Percentiles rank a stretch among this genome's conserved stretches.
Conservation (phyloP, 2,888 invertebrate species). For the Spicauda simplicius region DNA sequence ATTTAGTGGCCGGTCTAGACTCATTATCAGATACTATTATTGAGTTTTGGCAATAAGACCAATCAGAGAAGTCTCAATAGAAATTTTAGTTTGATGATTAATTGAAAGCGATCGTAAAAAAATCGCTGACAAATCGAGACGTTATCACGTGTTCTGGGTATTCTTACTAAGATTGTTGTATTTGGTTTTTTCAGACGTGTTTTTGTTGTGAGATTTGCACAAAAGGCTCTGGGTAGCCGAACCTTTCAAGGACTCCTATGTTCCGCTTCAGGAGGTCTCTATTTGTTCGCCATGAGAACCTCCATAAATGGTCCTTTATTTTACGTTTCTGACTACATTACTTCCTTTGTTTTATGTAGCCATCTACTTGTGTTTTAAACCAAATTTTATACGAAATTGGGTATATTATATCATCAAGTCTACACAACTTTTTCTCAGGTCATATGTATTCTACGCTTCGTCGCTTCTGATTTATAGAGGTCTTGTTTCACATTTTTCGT, state of each 20-base stretch:
- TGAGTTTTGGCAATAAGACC: constrained; percentile 53
- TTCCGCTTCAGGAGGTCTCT: constrained; percentile 70
- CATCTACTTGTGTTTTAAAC: background rate
- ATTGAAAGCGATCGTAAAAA: constrained; percentile 68
- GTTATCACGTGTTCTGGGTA: constrained; percentile 61
- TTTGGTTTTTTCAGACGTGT: constrained; percentile 54
- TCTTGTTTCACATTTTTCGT: constrained; percentile 18
- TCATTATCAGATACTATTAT: constrained; percentile 55
- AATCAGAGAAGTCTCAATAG: constrained; percentile 59
- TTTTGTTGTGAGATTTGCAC: constrained; percentile 60
- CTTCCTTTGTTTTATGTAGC: background rate
- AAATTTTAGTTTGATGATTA: constrained; percentile 61
- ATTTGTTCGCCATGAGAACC: constrained; percentile 41
- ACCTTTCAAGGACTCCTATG: constrained; percentile 73
- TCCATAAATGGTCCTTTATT: background rate
- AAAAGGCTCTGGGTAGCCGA: constrained; percentile 72
- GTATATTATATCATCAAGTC: background rate
- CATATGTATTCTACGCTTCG: constrained; percentile 46
- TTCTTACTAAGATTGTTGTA: constrained; percentile 56
- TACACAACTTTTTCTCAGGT: constrained; percentile 10
- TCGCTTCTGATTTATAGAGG: constrained; percentile 46
- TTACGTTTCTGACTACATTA: background rate
- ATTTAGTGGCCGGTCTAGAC: constrained; percentile 41
- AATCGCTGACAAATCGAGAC: constrained; percentile 73
- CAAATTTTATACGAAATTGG: background rate